These are phyloP conservation scores for Hirtodrosophila confusa DNA, from an alignment of 2,888 invertebrate genomes.

Conservation along the genomic window DNA sequence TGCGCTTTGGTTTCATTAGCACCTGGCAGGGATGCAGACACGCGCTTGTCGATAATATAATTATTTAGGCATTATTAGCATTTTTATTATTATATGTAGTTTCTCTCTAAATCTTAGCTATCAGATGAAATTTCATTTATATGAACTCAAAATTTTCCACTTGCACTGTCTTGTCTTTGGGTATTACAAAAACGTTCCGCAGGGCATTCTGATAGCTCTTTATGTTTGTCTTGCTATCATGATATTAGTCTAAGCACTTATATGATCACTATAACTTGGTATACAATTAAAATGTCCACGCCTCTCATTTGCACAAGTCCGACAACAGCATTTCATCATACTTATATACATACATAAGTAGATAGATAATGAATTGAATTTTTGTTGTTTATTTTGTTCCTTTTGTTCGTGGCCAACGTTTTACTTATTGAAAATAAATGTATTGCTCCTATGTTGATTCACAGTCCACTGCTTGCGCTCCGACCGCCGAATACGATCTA, in stretches of 20 bases:
- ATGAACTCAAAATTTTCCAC: conserved; percentile 41
- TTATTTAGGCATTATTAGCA: conserved; percentile 29
- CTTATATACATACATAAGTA: neutral
- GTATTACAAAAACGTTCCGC: conserved; percentile 27
- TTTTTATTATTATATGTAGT: conserved; percentile 25
- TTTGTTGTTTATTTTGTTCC: conserved; percentile 13
- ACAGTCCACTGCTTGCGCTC: conserved; percentile 18
- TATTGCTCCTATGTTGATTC: neutral
- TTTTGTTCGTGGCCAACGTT: conserved; percentile 10
- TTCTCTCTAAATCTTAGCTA: conserved; percentile 20
- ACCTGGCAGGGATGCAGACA: conserved; percentile 44
- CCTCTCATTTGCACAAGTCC: conserved; percentile 8
- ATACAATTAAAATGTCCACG: conserved; percentile 1
- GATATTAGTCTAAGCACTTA: neutral
- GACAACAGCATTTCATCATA: conserved; percentile 30
- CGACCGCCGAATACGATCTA: conserved; percentile 51
- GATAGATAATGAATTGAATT: conserved; percentile 27
- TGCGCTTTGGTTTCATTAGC: conserved; percentile 52
- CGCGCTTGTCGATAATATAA: conserved; percentile 69
- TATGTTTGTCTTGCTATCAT: neutral
- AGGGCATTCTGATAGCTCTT: conserved; percentile 21
- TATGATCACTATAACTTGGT: conserved; percentile 1
- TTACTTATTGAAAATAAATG: conserved; percentile 29
- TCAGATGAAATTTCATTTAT: neutral
- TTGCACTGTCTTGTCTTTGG: conserved; percentile 15